phyloP scores from a whole-genome alignment of 2,888 invertebrate species.

The Cosmia pyralina region DNA sequence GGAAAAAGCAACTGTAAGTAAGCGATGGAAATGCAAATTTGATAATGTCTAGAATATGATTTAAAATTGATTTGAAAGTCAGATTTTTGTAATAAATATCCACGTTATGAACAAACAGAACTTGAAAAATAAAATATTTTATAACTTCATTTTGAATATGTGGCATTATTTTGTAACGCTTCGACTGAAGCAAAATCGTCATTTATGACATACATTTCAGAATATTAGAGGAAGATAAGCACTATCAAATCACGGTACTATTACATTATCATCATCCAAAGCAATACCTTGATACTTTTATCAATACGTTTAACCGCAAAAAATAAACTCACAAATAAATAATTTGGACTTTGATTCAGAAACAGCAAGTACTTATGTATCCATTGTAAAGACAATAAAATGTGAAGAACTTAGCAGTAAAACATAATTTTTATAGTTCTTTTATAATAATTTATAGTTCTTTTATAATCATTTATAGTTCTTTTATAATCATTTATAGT shows the following conservation, averaged over 20 bases:
- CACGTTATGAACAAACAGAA: not conserved
- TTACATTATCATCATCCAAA: not conserved
- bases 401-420: not conserved
- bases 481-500: no score
- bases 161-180: no score
- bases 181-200: not conserved
- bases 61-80: slow-evolving; percentile 47
- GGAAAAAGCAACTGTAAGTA: slow-evolving; percentile 34
- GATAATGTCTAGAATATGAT: slow-evolving; percentile 32
- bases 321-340: no score
- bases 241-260: not conserved
- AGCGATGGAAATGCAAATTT: slow-evolving; percentile 46
- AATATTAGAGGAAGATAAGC: not conserved
- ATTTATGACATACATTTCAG: no score
- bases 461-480: no score
- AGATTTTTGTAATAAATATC: slow-evolving; percentile 37
- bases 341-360: not conserved
- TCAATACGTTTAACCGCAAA: not conserved
- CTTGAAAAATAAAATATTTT: not conserved
- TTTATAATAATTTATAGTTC: no score
- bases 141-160: not conserved
- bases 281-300: no score
- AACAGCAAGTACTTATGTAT: not conserved
- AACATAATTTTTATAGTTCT: not conserved
- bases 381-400: not conserved